Conservation (phyloP, 2,797 vertebrate species). For the Labeo calbasu region DNA sequence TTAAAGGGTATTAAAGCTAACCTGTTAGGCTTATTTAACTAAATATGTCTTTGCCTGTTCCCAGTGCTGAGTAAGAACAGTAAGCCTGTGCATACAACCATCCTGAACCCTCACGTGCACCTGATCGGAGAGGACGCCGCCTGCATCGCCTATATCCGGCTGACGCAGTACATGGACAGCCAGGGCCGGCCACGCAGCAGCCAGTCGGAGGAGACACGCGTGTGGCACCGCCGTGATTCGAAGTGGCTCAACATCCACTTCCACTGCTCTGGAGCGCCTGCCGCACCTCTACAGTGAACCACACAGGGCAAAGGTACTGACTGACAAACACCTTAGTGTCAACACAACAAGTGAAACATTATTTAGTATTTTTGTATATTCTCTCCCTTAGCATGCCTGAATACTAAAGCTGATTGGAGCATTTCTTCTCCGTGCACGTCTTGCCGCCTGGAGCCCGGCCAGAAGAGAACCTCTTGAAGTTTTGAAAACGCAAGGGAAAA, state of each 20-base stretch:
- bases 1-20: neutral
- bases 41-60: neutral
- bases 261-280: conserved; percentile 98
- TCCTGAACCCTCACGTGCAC: conserved; percentile 97
- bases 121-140: conserved; percentile 97
- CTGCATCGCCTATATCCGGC: conserved; percentile 98
- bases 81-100: conserved; percentile 98
- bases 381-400: conserved; percentile 75
- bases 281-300: conserved; percentile 97
- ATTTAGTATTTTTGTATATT: neutral
- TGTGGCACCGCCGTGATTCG: conserved; percentile 97
- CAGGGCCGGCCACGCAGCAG: conserved; percentile 96
- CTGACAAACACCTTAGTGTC: neutral
- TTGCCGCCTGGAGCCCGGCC: conserved; percentile 79
- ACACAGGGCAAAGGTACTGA: conserved; percentile 68
- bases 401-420: conserved; percentile 76
- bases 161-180: conserved; percentile 96
- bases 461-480: conserved; percentile 86
- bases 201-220: conserved; percentile 96
- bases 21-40: neutral
- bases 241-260: conserved; percentile 99
- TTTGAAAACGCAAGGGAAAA: conserved; percentile 74
- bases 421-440: conserved; percentile 77
- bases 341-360: neutral
- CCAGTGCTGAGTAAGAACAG: conserved; percentile 98